phyloP scores from a whole-genome alignment of 1,140 invertebrate species.

The Camponotus pennsylvanicus region DNA sequence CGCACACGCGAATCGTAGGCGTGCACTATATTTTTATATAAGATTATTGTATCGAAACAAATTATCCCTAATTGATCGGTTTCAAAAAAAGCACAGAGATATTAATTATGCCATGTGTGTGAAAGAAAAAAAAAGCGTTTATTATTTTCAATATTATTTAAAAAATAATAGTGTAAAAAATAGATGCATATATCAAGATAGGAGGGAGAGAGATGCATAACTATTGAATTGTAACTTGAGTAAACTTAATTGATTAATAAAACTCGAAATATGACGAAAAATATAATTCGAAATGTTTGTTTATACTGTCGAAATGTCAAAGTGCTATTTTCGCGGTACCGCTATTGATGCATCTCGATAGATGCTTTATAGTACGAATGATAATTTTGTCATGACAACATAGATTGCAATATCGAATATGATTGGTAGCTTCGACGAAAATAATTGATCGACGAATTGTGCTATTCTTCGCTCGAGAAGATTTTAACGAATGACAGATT shows the following conservation, averaged over 20 bases:
- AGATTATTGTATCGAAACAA: not conserved
- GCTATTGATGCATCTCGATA: not conserved
- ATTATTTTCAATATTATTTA: not conserved
- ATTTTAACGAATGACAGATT: conserved; percentile 41
- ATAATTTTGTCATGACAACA: conserved; percentile 2
- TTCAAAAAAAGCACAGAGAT: not conserved
- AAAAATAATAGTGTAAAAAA: not conserved
- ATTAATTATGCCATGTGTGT: not conserved
- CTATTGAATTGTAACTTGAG: not conserved
- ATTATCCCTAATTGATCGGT: not conserved
- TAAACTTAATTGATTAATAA: not conserved
- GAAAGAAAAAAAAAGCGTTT: not conserved
- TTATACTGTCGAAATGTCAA: not conserved
- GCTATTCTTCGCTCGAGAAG: conserved; percentile 5
- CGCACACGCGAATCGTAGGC: conserved; percentile 49
- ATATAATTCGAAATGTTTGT: not conserved
- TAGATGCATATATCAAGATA: too few relatives aligned
- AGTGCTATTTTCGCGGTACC: not conserved
- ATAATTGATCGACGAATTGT: conserved; percentile 21
- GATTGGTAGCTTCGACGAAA: conserved; percentile 45
- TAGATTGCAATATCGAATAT: conserved; percentile 42
- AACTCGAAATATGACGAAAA: not conserved
- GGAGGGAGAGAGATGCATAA: not conserved
- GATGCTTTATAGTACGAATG: not conserved
- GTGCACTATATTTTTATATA: conserved; percentile 13